phyloP scores from a whole-genome alignment of 2,797 vertebrate species.

The Thaleichthys pacificus region DNA sequence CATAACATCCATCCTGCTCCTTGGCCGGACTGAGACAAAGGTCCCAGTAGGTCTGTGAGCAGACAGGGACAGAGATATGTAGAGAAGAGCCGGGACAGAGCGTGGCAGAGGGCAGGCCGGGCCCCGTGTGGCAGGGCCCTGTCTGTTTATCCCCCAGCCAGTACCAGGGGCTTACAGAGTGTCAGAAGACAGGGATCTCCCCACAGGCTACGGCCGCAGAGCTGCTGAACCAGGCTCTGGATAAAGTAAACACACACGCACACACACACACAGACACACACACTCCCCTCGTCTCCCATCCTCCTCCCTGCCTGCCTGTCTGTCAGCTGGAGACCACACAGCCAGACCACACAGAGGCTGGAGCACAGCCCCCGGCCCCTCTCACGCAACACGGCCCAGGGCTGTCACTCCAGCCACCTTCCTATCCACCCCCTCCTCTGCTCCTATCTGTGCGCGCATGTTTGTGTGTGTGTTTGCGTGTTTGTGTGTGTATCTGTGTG shows the following conservation, averaged over 20 bases:
- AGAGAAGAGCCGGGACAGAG: conserved; percentile 38
- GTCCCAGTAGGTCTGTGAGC: neutral
- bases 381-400: conserved; percentile 83
- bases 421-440: conserved; percentile 24
- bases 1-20: too few species aligned
- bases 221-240: conserved; percentile 63
- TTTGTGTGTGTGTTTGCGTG: conserved; percentile 13
- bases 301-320: conserved; percentile 76
- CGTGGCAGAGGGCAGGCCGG: conserved; percentile 41
- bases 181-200: conserved; percentile 61
- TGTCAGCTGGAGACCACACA: conserved; percentile 94
- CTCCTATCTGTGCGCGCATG: conserved; percentile 29
- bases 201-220: conserved; percentile 58
- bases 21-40: neutral
- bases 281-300: conserved; percentile 43
- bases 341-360: conserved; percentile 84
- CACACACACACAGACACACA: conserved; percentile 25
- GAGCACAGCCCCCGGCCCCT: conserved; percentile 78
- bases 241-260: conserved; percentile 63
- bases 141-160: conserved; percentile 56
- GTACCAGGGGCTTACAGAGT: conserved; percentile 50
- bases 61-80: conserved; percentile 45
- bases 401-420: conserved; percentile 79
- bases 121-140: conserved; percentile 23
- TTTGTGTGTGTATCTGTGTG: neutral